These are phyloP conservation scores for Pitangus sulphuratus DNA, from an alignment of 2,797 vertebrate genomes.

Conservation along the genomic window DNA sequence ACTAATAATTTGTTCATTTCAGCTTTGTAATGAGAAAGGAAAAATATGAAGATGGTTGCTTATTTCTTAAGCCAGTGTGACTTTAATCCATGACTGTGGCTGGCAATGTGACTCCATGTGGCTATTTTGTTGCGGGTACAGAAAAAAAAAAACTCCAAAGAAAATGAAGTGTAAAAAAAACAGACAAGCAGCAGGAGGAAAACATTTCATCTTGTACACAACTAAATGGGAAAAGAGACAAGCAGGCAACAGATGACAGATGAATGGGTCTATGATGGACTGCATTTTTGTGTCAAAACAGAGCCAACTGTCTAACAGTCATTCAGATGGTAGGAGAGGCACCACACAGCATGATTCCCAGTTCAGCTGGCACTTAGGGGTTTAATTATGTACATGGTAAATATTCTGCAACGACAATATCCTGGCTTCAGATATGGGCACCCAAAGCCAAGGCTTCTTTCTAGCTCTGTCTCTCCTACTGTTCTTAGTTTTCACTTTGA, in stretches of 20 bases:
- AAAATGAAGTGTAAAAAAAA: slow-evolving; percentile 35
- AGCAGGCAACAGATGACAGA: slow-evolving; percentile 68
- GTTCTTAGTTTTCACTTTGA: slow-evolving; percentile 41
- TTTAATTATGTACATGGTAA: slow-evolving; percentile 56
- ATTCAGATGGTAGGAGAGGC: slow-evolving; percentile 57
- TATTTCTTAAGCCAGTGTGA: slow-evolving; percentile 32
- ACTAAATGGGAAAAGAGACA: slow-evolving; percentile 58
- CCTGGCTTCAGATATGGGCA: background rate
- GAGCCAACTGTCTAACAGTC: slow-evolving; percentile 62
- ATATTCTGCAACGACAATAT: background rate
- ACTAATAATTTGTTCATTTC: slow-evolving; percentile 49
- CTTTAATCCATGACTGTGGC: background rate
- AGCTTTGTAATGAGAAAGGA: slow-evolving; percentile 13
- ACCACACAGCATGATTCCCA: slow-evolving; percentile 57
- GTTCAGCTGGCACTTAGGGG: slow-evolving; percentile 50
- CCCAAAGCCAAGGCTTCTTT: slow-evolving; percentile 29
- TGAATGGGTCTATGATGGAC: slow-evolving; percentile 66
- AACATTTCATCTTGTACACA: slow-evolving; percentile 56
- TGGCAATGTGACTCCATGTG: slow-evolving; percentile 11
- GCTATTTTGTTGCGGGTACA: slow-evolving; percentile 38
- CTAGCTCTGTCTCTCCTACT: slow-evolving; percentile 24
- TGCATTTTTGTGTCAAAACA: slow-evolving; percentile 64
- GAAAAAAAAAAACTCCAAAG: slow-evolving; percentile 52
- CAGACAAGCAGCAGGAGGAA: slow-evolving; percentile 58
- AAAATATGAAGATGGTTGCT: slow-evolving; percentile 30